A percentile compares a stretch with the other conserved stretches of the same genome.
phyloP scores from a whole-genome alignment of 2,113 vertebrate genomes.

The Xenus cinereus region DNA sequence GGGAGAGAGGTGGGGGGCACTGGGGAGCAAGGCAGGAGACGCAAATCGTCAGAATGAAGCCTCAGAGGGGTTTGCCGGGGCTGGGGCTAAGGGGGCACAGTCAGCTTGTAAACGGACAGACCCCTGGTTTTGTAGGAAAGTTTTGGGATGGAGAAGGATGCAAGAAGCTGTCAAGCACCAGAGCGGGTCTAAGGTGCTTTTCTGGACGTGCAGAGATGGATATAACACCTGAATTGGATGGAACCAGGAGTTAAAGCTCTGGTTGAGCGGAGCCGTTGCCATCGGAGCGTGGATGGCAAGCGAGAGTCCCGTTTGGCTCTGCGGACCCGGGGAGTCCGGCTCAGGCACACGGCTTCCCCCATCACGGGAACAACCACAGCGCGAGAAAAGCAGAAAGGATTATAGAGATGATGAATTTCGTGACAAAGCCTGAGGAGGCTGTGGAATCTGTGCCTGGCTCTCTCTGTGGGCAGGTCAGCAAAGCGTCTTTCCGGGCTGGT shows the following conservation, averaged over 20 bases:
- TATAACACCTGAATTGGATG: neutral
- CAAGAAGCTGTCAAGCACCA: neutral
- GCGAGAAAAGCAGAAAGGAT: neutral
- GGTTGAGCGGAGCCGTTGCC: neutral
- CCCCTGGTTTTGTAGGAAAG: neutral
- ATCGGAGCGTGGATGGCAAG: neutral
- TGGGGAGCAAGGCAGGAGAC: neutral
- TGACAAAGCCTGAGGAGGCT: neutral
- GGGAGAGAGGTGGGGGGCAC: neutral
- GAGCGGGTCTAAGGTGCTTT: neutral
- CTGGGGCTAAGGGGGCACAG: neutral
- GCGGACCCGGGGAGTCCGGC: accelerated
- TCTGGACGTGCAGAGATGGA: neutral
- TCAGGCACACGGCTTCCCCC: neutral
- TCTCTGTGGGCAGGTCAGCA: neutral
- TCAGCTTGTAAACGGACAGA: neutral
- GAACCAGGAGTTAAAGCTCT: neutral
- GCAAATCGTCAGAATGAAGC: neutral
- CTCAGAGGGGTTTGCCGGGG: neutral
- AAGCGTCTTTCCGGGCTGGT: neutral
- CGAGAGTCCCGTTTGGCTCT: neutral
- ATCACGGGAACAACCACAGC: neutral
- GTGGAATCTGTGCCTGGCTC: neutral
- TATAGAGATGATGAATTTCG: neutral
- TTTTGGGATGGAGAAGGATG: neutral